phyloP scores from a whole-genome alignment of 1,140 invertebrate species.

The Bradysia coprophila region DNA sequence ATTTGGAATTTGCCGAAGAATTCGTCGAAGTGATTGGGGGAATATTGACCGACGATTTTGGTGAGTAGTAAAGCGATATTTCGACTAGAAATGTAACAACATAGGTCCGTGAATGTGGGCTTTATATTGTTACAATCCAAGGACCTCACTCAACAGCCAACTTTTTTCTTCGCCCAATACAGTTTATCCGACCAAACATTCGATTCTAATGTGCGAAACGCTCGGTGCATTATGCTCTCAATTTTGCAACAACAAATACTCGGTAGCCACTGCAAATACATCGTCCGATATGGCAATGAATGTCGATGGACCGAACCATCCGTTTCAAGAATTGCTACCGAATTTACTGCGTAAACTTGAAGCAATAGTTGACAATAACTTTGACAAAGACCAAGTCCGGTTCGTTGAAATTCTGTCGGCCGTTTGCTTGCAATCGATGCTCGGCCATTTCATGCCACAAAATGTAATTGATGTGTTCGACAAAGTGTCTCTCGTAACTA shows the following conservation, averaged over 20 bases:
- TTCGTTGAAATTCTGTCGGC: constrained; percentile 19
- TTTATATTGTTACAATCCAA: too few species aligned
- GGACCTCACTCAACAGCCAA: too few species aligned
- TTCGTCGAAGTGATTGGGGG: constrained; percentile 18
- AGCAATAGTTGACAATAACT: constrained; percentile 10
- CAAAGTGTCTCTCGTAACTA: constrained; percentile 34
- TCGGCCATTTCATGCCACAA: constrained; percentile 30
- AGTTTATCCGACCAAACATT: constrained; percentile 14
- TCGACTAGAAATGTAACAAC: too few species aligned
- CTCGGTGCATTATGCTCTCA: constrained; percentile 20
- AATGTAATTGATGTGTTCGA: constrained; percentile 38
- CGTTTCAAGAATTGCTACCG: constrained; percentile 14
- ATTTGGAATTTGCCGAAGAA: constrained; percentile 13
- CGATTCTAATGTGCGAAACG: constrained; percentile 17
- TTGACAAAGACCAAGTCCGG: constrained; percentile 9
- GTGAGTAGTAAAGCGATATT: background rate
- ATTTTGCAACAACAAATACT: constrained; percentile 7
- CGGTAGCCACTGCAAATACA: constrained; percentile 5
- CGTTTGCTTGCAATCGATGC: constrained; percentile 58
- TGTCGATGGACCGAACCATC: constrained; percentile 6
- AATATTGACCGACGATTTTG: constrained; percentile 14
- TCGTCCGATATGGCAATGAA: constrained; percentile 7
- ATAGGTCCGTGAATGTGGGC: too few species aligned
- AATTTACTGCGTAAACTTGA: constrained; percentile 19
- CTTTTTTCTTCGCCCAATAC: too few species aligned